phyloP scores from a whole-genome alignment of 2,797 vertebrate species.

The Odontamblyopus lacepedii region DNA sequence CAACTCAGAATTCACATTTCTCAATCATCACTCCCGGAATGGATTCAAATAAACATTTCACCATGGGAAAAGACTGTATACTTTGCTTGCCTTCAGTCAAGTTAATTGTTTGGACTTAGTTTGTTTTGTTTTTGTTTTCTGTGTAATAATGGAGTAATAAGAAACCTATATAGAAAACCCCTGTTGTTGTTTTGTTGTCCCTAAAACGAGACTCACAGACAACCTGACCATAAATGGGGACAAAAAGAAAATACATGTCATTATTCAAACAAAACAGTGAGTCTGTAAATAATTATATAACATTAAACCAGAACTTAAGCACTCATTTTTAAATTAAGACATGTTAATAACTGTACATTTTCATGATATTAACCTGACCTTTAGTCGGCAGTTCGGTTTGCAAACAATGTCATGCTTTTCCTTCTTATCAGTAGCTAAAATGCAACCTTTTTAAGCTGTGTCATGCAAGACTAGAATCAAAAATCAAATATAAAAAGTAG shows the following conservation, averaged over 20 bases:
- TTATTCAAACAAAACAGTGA: background rate
- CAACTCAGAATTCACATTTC: constrained; percentile 13
- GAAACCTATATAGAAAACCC: constrained; percentile 24
- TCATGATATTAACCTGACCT: constrained; percentile 7
- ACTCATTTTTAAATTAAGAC: constrained; percentile 27
- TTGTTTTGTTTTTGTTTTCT: background rate
- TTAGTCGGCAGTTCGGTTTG: constrained; percentile 27
- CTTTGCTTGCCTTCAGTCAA: background rate
- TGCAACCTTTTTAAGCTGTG: constrained; percentile 29
- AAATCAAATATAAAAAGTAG: constrained; percentile 3
- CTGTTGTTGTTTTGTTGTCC: constrained; percentile 17
- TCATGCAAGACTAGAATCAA: constrained; percentile 23
- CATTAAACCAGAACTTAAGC: background rate
- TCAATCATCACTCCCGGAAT: constrained; percentile 9
- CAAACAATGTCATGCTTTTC: constrained; percentile 14
- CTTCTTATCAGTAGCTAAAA: constrained; percentile 54
- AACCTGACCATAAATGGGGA: constrained; percentile 37
- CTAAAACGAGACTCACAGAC: constrained; percentile 32
- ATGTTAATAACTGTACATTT: constrained; percentile 4
- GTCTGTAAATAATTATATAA: background rate
- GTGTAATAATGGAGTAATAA: background rate
- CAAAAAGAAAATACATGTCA: background rate
- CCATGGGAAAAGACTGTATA: background rate
- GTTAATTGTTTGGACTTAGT: background rate
- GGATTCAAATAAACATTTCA: background rate